Evolutionary conservation across 2,888 invertebrate species (phyloP), one percentile per base, ranked within the genome.

Genomic region (Leptura quadrifasciata): DNA sequence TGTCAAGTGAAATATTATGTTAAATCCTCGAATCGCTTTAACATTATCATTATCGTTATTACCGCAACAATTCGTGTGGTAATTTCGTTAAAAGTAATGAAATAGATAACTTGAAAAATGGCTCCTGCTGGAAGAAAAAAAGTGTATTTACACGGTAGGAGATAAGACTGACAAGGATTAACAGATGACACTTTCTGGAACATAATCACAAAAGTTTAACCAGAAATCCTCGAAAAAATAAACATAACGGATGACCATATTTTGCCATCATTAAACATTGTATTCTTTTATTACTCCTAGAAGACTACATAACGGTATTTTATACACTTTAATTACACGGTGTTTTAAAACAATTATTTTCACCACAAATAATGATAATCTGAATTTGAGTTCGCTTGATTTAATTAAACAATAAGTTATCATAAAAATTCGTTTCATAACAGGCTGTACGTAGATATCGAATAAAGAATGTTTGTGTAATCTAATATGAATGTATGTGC

Each of bases 1-100:
- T 64, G 63, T 64, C 63, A 47, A 64, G 63, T 64, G 63, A 64
- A 64, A 64, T 64, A 64, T 64, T 64, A 64, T 64, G 63, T 64
- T 64, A 64, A 35, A 39, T 39, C 63, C 39, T 39, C 21, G 47
- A 64, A 31, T 64, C 15, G 63, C 18, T 17, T 12, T 20, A 61
- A 20, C 63, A 64, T 39, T 64, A 39, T 39, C 63, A 64, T 64
- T 64, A 47, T 20, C 39, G 39, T 64, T 39, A 64, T 31, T 64
- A 18, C 20, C 39, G 21, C 27, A 27, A 35, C 18, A 17, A 39
- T 64, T 39, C n/a, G 17, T 47, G 47, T n/a, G 2, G 47, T n/a
- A 47, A 47, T 47, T 60, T 27, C 24, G 60, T 15, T 27, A 60
- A 60, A 60, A 60, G 31, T 57, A 20, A 60, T 27, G 60, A 27